Conservation (phyloP, 2,888 invertebrate species). For the Nemotelus pantherinus region DNA sequence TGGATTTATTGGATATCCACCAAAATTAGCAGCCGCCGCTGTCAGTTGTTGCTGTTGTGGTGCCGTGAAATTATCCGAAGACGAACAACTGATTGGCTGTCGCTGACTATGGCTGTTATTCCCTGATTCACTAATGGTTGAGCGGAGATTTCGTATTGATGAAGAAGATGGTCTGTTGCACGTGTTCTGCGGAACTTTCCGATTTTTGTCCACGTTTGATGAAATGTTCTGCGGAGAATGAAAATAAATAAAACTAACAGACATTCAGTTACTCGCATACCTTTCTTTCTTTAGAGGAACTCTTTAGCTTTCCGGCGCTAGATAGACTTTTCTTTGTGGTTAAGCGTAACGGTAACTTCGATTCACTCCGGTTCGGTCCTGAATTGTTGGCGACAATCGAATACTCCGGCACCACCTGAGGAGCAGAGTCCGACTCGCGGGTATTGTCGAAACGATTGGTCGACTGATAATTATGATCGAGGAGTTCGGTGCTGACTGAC, state of each 20-base stretch:
- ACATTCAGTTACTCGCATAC: background rate
- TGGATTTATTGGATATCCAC: conserved; percentile 35
- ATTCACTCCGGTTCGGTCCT: conserved; percentile 7
- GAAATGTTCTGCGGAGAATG: conserved; percentile 10
- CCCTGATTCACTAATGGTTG: conserved; percentile 45
- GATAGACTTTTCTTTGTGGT: conserved; percentile 24
- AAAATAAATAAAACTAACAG: background rate
- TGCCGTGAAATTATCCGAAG: conserved; percentile 46
- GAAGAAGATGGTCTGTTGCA: conserved; percentile 37
- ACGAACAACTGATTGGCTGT: conserved; percentile 40
- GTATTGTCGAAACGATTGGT: conserved; percentile 8
- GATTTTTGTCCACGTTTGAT: conserved; percentile 50
- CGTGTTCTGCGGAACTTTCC: conserved; percentile 30
- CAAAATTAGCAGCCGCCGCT: conserved; percentile 4
- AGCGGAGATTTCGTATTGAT: conserved; percentile 46
- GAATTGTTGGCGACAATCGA: conserved; percentile 28
- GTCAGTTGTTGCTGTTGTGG: conserved; percentile 35
- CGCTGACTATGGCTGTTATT: conserved; percentile 36
- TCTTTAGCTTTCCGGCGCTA: conserved; percentile 23
- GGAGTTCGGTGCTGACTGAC: background rate
- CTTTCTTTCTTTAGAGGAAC: conserved; percentile 19
- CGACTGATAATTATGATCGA: conserved; percentile 32
- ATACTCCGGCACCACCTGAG: background rate
- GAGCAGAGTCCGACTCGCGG: background rate
- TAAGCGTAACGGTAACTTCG: conserved; percentile 32